A percentile compares a stretch with the other conserved stretches of the same genome.
These are phyloP conservation scores for Semnornis frantzii DNA, from an alignment of 2,113 vertebrate species.

Conservation along the genomic window DNA sequence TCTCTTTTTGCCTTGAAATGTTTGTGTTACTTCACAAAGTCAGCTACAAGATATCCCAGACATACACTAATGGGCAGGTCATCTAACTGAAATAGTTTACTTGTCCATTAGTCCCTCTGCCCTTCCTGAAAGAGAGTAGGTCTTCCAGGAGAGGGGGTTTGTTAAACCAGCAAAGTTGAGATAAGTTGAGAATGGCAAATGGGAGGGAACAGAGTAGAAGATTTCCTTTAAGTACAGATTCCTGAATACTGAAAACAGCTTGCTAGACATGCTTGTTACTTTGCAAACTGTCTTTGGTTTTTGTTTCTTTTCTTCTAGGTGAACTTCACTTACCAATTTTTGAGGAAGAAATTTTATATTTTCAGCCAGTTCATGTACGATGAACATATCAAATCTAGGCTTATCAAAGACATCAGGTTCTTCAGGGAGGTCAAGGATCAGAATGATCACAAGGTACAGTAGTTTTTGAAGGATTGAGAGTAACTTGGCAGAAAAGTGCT, in stretches of 20 bases:
- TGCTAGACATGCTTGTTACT: neutral
- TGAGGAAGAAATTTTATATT: conserved; percentile 98
- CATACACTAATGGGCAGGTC: neutral
- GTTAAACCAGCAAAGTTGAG: neutral
- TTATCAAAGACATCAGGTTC: conserved; percentile 99
- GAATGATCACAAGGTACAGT: conserved; percentile 93
- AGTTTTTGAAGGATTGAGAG: neutral
- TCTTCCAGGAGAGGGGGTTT: neutral
- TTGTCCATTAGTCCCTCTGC: neutral
- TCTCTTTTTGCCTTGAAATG: neutral
- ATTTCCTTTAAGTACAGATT: neutral
- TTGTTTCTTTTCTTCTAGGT: conserved; percentile 76
- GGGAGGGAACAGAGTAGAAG: neutral
- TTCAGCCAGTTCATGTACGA: conserved; percentile 99
- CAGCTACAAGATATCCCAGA: neutral
- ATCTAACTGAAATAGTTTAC: neutral
- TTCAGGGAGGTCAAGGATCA: conserved; percentile 99
- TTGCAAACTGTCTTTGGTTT: neutral
- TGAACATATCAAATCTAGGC: conserved; percentile 97
- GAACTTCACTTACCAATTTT: conserved; percentile 98
- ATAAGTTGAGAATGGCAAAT: neutral
- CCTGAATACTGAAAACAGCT: neutral
- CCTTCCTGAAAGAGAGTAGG: neutral
- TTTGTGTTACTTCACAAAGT: neutral
- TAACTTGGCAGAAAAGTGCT: neutral